A percentile compares a stretch with the other conserved stretches of the same genome.
Conservation (phyloP, 2,888 invertebrate genomes). For the Smittia aterrima region DNA sequence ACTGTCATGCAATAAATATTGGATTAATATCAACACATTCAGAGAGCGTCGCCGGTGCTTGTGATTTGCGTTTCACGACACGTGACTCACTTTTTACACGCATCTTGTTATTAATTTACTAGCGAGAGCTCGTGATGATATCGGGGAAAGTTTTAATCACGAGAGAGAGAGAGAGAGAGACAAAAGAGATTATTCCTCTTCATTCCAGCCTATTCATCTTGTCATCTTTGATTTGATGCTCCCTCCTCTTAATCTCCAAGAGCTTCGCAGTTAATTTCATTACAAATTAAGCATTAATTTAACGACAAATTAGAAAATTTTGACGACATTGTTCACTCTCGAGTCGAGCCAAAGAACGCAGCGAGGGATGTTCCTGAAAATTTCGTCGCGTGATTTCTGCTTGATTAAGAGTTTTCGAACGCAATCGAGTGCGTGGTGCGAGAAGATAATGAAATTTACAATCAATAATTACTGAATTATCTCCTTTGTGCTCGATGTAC, state of each 20-base stretch:
- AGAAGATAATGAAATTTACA: slow-evolving; percentile 32
- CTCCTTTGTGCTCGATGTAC: not conserved
- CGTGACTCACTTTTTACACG: slow-evolving; percentile 1
- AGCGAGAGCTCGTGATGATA: not conserved
- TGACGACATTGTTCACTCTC: not conserved
- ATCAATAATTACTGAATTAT: slow-evolving; percentile 26
- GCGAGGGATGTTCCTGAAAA: too few relatives aligned
- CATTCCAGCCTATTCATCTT: too few relatives aligned
- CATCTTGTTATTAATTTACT: not conserved
- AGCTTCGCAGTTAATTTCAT: slow-evolving; percentile 20
- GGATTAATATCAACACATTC: slow-evolving; percentile 30
- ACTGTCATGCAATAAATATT: slow-evolving; percentile 30
- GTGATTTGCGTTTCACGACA: not conserved
- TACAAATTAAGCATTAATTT: slow-evolving; percentile 34
- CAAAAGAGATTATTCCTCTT: too few relatives aligned
- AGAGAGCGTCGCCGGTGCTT: not conserved
- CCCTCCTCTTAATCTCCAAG: not conserved
- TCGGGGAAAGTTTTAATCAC: not conserved
- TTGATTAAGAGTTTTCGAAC: not conserved
- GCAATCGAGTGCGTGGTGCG: not conserved
- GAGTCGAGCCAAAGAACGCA: too few relatives aligned
- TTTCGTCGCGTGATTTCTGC: not conserved
- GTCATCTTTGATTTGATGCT: slow-evolving; percentile 8
- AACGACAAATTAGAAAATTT: slow-evolving; percentile 5
- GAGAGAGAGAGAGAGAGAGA: not conserved